Evolutionary conservation across 2,113 vertebrate genomes (phyloP).

Genomic region (Sceloporus tristichus): DNA sequence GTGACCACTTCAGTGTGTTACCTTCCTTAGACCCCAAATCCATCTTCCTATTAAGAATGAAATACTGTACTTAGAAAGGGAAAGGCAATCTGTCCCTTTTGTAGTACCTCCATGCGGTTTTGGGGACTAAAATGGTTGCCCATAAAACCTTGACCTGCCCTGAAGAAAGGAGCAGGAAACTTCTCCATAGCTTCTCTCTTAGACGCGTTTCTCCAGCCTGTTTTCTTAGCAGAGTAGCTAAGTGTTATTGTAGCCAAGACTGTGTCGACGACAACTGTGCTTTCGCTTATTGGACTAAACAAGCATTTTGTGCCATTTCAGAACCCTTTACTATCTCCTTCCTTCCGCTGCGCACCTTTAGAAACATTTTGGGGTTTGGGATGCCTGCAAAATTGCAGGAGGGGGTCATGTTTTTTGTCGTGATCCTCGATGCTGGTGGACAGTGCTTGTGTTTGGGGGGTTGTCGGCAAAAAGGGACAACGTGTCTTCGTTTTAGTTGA

Average conservation of each 20-base stretch:
- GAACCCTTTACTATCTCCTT: not conserved
- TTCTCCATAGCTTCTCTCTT: not conserved
- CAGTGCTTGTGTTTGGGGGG: not conserved
- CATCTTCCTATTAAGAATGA: too few species aligned
- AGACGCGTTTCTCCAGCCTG: fast-evolving
- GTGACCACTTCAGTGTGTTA: too few species aligned
- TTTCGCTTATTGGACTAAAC: not conserved
- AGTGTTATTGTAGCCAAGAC: not conserved
- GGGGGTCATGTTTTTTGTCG: not conserved
- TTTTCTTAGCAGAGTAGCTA: not conserved
- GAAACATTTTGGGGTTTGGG: not conserved
- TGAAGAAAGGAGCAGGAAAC: too few species aligned
- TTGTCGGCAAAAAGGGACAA: slow-evolving; percentile 21
- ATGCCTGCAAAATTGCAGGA: not conserved
- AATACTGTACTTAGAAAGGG: too few species aligned
- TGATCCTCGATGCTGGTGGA: not conserved
- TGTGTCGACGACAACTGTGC: not conserved
- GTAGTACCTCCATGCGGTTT: too few species aligned
- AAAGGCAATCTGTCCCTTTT: too few species aligned
- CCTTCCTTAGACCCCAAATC: too few species aligned
- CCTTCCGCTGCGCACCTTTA: not conserved
- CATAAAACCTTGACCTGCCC: not conserved
- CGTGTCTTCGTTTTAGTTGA: not conserved
- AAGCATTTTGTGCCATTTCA: not conserved
- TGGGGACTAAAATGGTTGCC: too few species aligned